Conservation (phyloP, 2,113 vertebrate species). For the Nibea coibor region DNA sequence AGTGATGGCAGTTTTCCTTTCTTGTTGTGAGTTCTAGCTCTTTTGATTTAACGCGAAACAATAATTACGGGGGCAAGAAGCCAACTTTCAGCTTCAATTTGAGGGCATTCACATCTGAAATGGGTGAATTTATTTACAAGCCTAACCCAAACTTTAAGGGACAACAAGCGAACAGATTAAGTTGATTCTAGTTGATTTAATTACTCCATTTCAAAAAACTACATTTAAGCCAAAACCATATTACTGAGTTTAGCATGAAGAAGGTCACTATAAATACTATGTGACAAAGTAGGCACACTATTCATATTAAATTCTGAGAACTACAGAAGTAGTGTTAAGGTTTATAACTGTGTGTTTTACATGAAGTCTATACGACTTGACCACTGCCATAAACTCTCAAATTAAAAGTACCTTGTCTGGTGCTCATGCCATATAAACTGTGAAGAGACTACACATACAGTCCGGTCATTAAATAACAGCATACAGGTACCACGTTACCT, state of each 20-base stretch:
- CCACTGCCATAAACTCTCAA: not conserved
- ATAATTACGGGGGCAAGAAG: not conserved
- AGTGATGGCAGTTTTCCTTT: not conserved
- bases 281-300: no score
- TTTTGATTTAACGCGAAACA: not conserved
- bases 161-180: no score
- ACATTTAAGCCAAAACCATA: not conserved
- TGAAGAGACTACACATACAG: not conserved
- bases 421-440: not conserved
- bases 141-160: not conserved
- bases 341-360: not conserved
- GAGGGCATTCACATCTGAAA: not conserved
- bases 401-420: not conserved
- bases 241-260: not conserved
- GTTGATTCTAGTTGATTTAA: not conserved
- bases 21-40: not conserved
- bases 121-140: not conserved
- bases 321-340: not conserved
- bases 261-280: not conserved
- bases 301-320: no score
- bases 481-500: fast-evolving
- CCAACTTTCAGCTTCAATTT: not conserved
- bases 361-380: not conserved
- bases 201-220: not conserved
- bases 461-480: not conserved